Evolutionary conservation across 2,113 vertebrate species (phyloP).

Genomic region (Halcyon malimbica): DNA sequence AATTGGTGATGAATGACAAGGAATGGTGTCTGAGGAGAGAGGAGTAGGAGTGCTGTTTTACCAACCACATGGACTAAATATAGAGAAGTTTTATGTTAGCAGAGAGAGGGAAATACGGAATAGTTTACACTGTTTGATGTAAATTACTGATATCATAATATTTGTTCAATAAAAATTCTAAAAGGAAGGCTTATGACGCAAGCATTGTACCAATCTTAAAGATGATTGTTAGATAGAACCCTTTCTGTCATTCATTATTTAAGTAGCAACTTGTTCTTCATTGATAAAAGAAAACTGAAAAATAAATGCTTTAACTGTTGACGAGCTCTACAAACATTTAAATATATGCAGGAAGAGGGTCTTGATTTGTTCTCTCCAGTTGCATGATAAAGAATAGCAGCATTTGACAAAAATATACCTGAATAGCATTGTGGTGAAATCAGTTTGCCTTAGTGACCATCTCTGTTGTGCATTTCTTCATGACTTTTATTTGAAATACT

Average conservation of each 20-base stretch:
- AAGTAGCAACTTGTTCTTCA: background rate
- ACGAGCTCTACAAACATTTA: background rate
- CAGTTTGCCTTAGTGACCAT: background rate
- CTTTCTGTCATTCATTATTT: background rate
- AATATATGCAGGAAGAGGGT: background rate
- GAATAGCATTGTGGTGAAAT: background rate
- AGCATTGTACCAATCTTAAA: background rate
- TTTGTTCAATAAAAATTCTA: background rate
- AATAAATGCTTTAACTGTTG: background rate
- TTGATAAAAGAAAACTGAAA: background rate
- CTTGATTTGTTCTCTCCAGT: background rate
- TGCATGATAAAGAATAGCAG: background rate
- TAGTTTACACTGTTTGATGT: background rate
- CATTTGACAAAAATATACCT: background rate
- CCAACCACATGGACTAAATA: background rate
- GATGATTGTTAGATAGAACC: background rate
- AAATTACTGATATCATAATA: background rate
- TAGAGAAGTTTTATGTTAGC: background rate
- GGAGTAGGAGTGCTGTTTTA: background rate
- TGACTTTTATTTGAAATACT: background rate
- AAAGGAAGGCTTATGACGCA: background rate
- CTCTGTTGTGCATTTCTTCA: background rate
- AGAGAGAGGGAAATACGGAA: background rate
- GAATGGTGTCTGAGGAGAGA: background rate
- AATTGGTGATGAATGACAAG: background rate